Evolutionary conservation across 2,797 vertebrate species (phyloP), one percentile per base, ranked within the genome.

Genomic region (Tamandua tetradactyla): DNA sequence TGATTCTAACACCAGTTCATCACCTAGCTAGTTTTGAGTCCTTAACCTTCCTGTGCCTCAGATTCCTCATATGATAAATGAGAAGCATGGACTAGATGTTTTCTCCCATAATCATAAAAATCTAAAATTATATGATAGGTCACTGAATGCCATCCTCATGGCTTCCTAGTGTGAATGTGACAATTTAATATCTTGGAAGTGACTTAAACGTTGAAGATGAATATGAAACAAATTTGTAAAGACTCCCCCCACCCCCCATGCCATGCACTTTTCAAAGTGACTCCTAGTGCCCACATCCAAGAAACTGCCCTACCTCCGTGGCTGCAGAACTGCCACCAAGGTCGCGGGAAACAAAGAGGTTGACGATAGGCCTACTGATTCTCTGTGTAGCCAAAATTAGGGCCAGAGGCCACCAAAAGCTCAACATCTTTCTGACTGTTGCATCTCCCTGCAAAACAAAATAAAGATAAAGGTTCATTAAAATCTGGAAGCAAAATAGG

Each of bases 321-420:
- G 99, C 99, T 17, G 98, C 98, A 0, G 98, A 96, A 84, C 99
- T 99, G 88, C 99, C 99, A 5, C 99, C 99, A 12, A 99, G 98
- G 97, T 99, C 99, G 6, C 99, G 99, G 30, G 99, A 99, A n/a
- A 99, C 99, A 94, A 99, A 99, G 93, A 99, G 99, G 97, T 99
- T 99, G 97, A 99, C 99, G 22, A 99, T 99, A 30, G 99, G 99
- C 86, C 99, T 98, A 59, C 99, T 99, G 98, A 99, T 99, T 82
- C 99, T 98, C 97, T 99, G 99, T 14, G 99, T 99, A 66, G 99
- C 99, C 97, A 99, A 96, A 98, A 99, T 99, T 91, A 99, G 99
- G 0, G 99, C 99, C 98, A 99, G 97, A 37, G 99, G 99, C 99
- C 99, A 99, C 99, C 99, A 99, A 98, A 99, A 99, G 93, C 98